Evolutionary conservation across 2,888 invertebrate genomes (phyloP), one percentile per base, ranked within the genome.

Genomic region (Hyles lineata): DNA sequence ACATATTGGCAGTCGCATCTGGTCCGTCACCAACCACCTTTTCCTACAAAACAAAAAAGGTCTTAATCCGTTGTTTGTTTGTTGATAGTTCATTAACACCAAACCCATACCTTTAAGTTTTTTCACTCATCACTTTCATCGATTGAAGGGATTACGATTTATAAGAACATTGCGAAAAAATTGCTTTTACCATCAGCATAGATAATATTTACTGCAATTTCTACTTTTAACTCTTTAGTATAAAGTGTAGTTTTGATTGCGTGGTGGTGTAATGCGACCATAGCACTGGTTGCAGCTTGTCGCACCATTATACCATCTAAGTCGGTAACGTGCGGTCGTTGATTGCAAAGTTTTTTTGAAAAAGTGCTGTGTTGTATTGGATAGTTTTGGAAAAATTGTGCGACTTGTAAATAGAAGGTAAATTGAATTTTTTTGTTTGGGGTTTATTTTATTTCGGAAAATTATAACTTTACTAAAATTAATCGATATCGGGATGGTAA

Each of bases 311-410:
- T 15, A 58, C 72, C n/a, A 58, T 72, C 43, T 23, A 23, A 25
- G 63, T 25, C 55, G 23, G 72, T 52, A 58, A 72, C 58, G 72
- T 6, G 58, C 58, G 63, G 72, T 72, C 72, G 72, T 72, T 67
- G 23, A 55, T 35, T 58, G 63, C 58, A 17, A 8, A 35, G n/a
- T 59, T 67, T 29, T n/a, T 35, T 67, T 21, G 50, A 21, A 35
- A 55, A 63, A 71, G 52, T 7, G 8, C 23, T 71, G 32, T 71
- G n/a, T n/a, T 72, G 67, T 50, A 43, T 43, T 50, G 11, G 23
- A 15, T 62, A n/a, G 23, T 15, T 43, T n/a, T n/a, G 23, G 43
- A n/a, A 15, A 17, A 25, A 43, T 50, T 4, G 17, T 67, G 11
- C 23, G 50, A 67, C 17, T 67, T 43, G 7, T 21, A 21, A 25